Evolutionary conservation across 2,113 vertebrate genomes (phyloP).

Genomic region (Motacilla tschutschensis): DNA sequence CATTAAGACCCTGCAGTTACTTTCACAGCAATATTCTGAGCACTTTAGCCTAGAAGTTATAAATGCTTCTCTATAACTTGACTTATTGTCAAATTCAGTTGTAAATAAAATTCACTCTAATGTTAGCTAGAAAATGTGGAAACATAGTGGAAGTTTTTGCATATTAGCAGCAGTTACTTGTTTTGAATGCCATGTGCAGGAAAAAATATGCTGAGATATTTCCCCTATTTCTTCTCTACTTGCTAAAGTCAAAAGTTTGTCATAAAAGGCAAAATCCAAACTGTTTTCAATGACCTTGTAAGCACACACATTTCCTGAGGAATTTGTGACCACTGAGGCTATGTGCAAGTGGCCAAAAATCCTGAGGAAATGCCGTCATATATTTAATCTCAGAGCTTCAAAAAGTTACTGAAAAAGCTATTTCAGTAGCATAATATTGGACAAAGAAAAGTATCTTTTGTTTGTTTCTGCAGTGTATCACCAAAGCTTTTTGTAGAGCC

Average conservation of each 20-base stretch:
- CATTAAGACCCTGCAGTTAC: background rate
- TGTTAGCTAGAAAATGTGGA: background rate
- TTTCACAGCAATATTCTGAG: background rate
- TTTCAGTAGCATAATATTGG: background rate
- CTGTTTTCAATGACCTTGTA: background rate
- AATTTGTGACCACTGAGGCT: constrained; percentile 20
- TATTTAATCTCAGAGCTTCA: background rate
- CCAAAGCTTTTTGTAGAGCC: background rate
- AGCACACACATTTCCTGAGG: constrained; percentile 8
- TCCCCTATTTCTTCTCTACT: constrained; percentile 7
- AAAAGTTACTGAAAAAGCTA: background rate
- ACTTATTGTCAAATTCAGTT: background rate
- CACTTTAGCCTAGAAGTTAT: background rate
- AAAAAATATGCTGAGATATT: constrained; percentile 9
- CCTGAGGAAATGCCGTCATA: background rate
- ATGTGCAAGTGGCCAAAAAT: background rate
- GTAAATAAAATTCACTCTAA: background rate
- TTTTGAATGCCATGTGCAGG: background rate
- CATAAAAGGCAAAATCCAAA: constrained; percentile 11
- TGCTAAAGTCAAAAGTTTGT: background rate
- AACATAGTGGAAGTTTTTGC: background rate
- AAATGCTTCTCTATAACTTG: background rate
- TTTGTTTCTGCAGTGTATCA: background rate
- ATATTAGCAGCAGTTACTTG: background rate
- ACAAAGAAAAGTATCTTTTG: background rate